Evolutionary conservation across 2,888 invertebrate species (phyloP), one percentile per base, ranked within the genome.

Genomic region (Trichopria drosophilae): DNA sequence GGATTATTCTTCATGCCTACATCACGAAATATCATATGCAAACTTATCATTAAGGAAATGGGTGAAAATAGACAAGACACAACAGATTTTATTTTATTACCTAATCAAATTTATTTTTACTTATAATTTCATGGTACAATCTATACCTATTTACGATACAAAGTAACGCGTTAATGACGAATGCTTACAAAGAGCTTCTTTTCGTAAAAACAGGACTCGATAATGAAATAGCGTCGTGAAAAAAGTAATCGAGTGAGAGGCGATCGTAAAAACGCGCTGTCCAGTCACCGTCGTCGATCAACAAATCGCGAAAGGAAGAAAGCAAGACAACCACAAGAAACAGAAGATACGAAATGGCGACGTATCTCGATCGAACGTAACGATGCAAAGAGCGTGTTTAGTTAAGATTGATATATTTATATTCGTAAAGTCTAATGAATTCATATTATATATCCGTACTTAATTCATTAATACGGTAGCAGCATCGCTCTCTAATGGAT

Each of bases 81-180:
- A 32, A 36, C 13, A 34, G 55, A 58, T 55, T 56, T 51, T 59
- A 53, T 63, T 69, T 69, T 69, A 75, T 75, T 75, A 75, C 72
- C 75, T 74, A 75, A 75, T 75, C 73, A 75, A 75, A 75, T 75
- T 70, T 75, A 75, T 74, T 75, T 72, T 75, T 69, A 73, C 72
- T 72, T 74, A 71, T 73, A 73, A 73, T 75, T 73, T 74, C 74
- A 71, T 74, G 70, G 69, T 75, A 75, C 74, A 75, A 73, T 75
- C 73, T 74, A 75, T 71, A 69, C 63, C 59, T 70, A 74, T 75
- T 72, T 69, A 72, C 69, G 72, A 74, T 73, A 69, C 73, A 72
- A 69, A 75, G 72, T 71, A 74, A 74, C 72, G 68, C 68, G 71
- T 71, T 72, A 64, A 67, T 66, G 39, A 60, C 65, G 59, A 70